Evolutionary conservation across 1,140 invertebrate genomes (phyloP).

Genomic region (Mizuhopecten yessoensis): DNA sequence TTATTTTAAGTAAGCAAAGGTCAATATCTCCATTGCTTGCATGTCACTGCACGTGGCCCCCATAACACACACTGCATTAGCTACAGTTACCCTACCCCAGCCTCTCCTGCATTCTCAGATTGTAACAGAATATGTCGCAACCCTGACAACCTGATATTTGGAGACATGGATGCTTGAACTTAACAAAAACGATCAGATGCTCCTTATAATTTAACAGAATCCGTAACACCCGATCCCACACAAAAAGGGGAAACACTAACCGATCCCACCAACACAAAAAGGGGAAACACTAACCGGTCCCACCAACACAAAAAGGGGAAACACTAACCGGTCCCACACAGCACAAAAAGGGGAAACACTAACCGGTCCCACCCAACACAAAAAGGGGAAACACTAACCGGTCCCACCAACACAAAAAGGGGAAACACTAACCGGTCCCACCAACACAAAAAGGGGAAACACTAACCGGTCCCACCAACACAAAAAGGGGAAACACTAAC

Average conservation of each 20-base stretch:
- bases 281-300: too few relatives aligned
- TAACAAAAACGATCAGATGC: not conserved
- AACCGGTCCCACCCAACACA: too few relatives aligned
- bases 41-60: not conserved
- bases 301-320: too few relatives aligned
- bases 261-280: not conserved
- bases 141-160: too few relatives aligned
- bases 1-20: not conserved
- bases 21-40: not conserved
- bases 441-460: too few relatives aligned
- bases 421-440: too few relatives aligned
- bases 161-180: not conserved
- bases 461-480: too few relatives aligned
- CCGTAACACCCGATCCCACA: not conserved
- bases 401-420: not conserved
- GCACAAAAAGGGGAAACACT: not conserved
- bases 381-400: not conserved
- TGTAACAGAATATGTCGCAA: too few relatives aligned
- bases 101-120: too few relatives aligned
- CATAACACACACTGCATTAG: not conserved
- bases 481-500: not conserved
- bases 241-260: not conserved
- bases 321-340: not conserved
- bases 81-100: not conserved
- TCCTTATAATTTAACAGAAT: not conserved